These are phyloP conservation scores for Tetanocera ferruginea DNA, from an alignment of 2,888 invertebrate species.

Conservation along the genomic window DNA sequence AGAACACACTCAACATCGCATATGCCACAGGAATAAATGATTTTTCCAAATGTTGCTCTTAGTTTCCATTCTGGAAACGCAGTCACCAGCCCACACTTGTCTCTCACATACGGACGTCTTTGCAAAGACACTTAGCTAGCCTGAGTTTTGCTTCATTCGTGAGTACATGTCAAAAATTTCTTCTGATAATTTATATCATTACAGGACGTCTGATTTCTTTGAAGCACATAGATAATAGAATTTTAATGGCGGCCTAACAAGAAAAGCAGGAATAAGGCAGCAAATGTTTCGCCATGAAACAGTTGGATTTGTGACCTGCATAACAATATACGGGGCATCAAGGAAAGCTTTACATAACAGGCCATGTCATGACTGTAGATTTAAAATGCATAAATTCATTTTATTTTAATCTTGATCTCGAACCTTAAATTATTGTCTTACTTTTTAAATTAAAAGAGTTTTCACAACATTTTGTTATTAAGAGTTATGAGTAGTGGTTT, in stretches of 20 bases:
- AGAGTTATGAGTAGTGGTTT: too few relatives aligned
- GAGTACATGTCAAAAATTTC: background rate
- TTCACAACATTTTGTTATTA: too few relatives aligned
- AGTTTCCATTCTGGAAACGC: background rate
- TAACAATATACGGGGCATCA: background rate
- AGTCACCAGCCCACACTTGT: background rate
- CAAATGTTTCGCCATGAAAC: background rate
- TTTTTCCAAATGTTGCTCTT: background rate
- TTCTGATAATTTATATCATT: conserved; percentile 3
- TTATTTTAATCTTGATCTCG: too few relatives aligned
- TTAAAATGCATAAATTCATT: too few relatives aligned
- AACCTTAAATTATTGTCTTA: too few relatives aligned
- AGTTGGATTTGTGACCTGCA: conserved; percentile 22
- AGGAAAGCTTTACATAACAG: too few relatives aligned
- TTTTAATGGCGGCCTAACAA: conserved; percentile 15
- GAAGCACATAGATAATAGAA: conserved; percentile 8
- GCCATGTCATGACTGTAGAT: too few relatives aligned
- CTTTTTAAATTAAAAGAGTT: too few relatives aligned
- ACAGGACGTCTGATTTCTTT: conserved; percentile 6
- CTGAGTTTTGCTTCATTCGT: background rate
- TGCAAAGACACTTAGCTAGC: background rate
- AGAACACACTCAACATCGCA: background rate
- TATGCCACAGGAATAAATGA: conserved; percentile 6
- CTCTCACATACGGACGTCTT: background rate
- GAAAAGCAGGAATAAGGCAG: background rate